phyloP scores from a whole-genome alignment of 2,888 invertebrate genomes.

The Xestoiulus laeticollis region DNA sequence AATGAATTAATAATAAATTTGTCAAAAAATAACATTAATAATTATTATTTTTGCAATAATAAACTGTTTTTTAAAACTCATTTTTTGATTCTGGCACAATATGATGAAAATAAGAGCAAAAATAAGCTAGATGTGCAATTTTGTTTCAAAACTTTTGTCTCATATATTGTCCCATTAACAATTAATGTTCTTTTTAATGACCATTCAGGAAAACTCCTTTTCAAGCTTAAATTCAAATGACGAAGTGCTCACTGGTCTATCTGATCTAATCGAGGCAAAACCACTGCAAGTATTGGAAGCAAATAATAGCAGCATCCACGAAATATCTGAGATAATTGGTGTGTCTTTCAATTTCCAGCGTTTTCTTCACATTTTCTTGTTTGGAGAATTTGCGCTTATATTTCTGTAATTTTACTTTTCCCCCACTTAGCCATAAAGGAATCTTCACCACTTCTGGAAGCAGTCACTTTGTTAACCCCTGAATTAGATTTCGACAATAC shows the following conservation, averaged over 20 bases:
- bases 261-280: not conserved
- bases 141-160: too few species aligned
- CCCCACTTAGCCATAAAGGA: not conserved
- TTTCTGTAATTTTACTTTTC: not conserved
- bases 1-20: too few species aligned
- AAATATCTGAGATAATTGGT: not conserved
- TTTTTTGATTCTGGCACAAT: too few species aligned
- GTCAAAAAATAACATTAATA: too few species aligned
- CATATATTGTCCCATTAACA: too few species aligned
- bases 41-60: too few species aligned
- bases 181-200: not conserved
- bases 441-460: not conserved
- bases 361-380: not conserved
- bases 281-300: not conserved
- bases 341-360: not conserved
- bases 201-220: not conserved
- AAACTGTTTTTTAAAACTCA: too few species aligned
- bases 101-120: too few species aligned
- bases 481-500: not conserved
- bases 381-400: not conserved
- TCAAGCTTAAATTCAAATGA: not conserved
- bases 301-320: not conserved
- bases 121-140: too few species aligned
- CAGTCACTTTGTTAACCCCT: not conserved
- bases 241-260: not conserved